Evolutionary conservation across 1,140 invertebrate genomes (phyloP), one percentile per base, ranked within the genome.

Genomic region (Aphaenogaster floridana): DNA sequence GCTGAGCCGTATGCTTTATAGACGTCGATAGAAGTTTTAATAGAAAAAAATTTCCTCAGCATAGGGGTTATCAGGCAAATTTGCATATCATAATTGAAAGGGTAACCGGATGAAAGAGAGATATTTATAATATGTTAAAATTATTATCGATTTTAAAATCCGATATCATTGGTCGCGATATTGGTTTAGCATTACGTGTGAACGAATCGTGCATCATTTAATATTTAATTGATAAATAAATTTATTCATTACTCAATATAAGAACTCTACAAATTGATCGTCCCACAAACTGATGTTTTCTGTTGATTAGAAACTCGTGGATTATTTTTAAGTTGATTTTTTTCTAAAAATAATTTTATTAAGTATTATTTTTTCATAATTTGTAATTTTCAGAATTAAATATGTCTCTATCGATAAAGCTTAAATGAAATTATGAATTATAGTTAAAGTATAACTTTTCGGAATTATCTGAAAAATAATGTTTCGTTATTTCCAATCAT

Each of bases 1-100:
- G 39, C 21, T 64, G 28, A 68, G 8, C 9, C 17, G 36, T 48
- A 13, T 45, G 15, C 64, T 81, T 81, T 39, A 81, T 71, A 79
- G 17, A 79, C 11, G 61, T 79, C 61, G 77, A 79, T 79, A 69
- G 36, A 81, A 81, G 48, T 71, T 81, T 81, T 57, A 81, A 81
- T 81, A 71, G 48, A 81, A 71, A 81, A 80, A 71, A 81, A 45
- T 34, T 81, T 45, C 36, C 39, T 13, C 28, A 28, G 36, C 21
- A 42, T 57, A 8, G 48, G 4, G 21, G 36, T 69, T 81, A 81
- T 68, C 64, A 39, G 50, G 15, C 13, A 9, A 71, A 81, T 81
- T 81, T 81, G 78, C 78, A 81, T 81, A 71, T 81, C 64, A 71
- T 81, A 81, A 81, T 81, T 81, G 78, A 71, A 71, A 69, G 64